Conservation (phyloP, 2,113 vertebrate species). For the Craseonycteris thonglongyai region DNA sequence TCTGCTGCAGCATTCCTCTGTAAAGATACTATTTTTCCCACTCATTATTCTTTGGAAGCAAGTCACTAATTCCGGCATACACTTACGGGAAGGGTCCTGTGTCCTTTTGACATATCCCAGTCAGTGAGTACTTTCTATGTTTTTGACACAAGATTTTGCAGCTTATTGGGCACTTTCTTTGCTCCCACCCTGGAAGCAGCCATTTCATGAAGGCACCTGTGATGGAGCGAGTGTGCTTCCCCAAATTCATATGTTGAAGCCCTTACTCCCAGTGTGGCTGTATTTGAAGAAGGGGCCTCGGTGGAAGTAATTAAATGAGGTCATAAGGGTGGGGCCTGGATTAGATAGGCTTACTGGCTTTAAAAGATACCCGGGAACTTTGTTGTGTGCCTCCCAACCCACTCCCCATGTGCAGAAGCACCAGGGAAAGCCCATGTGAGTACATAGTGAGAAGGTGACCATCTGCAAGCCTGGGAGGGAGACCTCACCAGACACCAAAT, state of each 20-base stretch:
- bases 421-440: neutral
- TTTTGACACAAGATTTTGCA: neutral
- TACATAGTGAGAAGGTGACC: neutral
- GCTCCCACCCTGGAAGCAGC: neutral
- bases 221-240: too few relatives aligned
- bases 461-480: neutral
- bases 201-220: neutral
- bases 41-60: too few relatives aligned
- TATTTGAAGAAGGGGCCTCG: neutral
- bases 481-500: neutral
- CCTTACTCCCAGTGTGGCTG: neutral
- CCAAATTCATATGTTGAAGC: neutral
- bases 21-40: neutral
- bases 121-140: neutral
- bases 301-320: neutral
- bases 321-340: neutral
- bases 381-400: neutral
- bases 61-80: neutral
- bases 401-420: neutral
- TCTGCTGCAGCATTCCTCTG: neutral
- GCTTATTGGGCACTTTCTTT: neutral
- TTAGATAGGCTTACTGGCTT: neutral
- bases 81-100: neutral
- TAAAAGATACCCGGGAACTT: neutral
- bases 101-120: neutral